Evolutionary conservation across 2,797 vertebrate genomes (phyloP), one percentile per base, ranked within the genome.

Genomic region (Pseudopleuronectes americanus): DNA sequence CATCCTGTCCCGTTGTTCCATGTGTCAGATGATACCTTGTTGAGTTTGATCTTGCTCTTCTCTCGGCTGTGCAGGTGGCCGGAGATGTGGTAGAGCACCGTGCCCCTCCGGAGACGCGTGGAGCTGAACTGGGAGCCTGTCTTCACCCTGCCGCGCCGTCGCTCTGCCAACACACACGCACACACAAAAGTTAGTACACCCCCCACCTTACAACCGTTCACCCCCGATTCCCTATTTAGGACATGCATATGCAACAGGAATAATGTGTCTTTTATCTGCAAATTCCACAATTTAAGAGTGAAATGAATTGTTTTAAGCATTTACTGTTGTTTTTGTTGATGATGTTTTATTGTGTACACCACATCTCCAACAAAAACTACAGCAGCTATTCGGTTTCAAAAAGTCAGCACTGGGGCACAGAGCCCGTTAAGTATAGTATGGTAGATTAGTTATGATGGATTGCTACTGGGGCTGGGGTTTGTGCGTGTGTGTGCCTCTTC

Each of bases 21-120:
- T 54, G 64, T 58, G 60, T 52, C 4, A 4, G 59, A 55, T 59
- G 66, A 56, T 95, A 98, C 97, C 86, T 98, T 99, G 92, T 98
- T 99, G 89, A 99, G 95, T 93, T 99, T 99, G 90, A 99, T 92
- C 93, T 99, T 99, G 94, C 96, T 96, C 92, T 97, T 98, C 87
- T 98, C 95, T 91, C 96, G 94, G 93, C 93, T 96, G 93, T 99
- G 97, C 71, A 99, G 95, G 88, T 99, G 98, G 79, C 97, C 98
- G 38, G 98, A 99, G 88, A 99, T 97, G 90, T 99, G 97, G 92
- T 99, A 98, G 76, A 99, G 96, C 41, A 98, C 96, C 0, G 98
- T 96, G 80, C 96, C 95, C 81, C 97, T 96, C 62, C 96, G 90
- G 86, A 97, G 93, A 61, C 96, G 92, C 0, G 96, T 93, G 0